These are phyloP conservation scores for Clivina fossor DNA, from an alignment of 2,888 invertebrate species.

Conservation along the genomic window DNA sequence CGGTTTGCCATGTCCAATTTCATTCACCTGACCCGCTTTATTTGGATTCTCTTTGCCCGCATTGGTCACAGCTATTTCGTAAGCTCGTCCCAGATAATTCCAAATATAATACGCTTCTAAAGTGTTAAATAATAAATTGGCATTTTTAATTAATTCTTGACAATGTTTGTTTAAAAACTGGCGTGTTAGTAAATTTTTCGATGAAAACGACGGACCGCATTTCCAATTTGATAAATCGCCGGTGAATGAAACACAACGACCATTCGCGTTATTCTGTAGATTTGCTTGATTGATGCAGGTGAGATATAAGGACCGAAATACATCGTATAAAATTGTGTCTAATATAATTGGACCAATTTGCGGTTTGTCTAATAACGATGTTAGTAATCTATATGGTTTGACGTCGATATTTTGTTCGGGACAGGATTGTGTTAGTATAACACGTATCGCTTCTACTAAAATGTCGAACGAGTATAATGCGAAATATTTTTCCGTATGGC, in stretches of 20 bases:
- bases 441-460: constrained; percentile 65
- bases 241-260: constrained; percentile 51
- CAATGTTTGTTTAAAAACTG: constrained; percentile 53
- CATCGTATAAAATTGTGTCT: constrained; percentile 75
- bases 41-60: constrained; percentile 43
- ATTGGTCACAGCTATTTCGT: constrained; percentile 54
- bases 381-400: constrained; percentile 75
- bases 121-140: constrained; percentile 80
- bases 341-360: constrained; percentile 80
- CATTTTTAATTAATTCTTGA: constrained; percentile 77
- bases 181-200: constrained; percentile 44
- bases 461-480: constrained; percentile 68
- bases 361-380: constrained; percentile 82
- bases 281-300: constrained; percentile 56
- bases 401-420: constrained; percentile 60
- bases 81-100: constrained; percentile 72
- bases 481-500: constrained; percentile 61
- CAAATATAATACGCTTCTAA: constrained; percentile 85
- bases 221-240: constrained; percentile 51
- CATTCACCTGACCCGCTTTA: constrained; percentile 47
- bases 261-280: constrained; percentile 45
- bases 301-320: constrained; percentile 66
- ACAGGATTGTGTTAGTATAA: constrained; percentile 60
- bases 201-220: constrained; percentile 42
- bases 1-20: constrained; percentile 67